phyloP scores from a whole-genome alignment of 23 tunicate genomes.

The Pegea sp. region DNA sequence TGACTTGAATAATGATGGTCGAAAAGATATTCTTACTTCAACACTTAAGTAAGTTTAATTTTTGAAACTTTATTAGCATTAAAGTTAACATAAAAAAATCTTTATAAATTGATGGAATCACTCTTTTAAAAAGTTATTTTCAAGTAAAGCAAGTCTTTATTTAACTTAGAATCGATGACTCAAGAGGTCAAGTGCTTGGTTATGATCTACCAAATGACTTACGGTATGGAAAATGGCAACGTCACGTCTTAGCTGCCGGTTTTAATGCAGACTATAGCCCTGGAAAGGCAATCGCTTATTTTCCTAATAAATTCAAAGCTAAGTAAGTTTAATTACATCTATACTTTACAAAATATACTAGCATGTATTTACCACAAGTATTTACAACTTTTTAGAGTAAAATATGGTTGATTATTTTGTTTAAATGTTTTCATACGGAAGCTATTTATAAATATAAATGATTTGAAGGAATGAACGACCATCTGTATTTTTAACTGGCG shows the following conservation, averaged over 20 bases:
- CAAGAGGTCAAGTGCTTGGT: slow-evolving; percentile 83
- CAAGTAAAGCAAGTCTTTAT: not conserved
- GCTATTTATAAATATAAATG: not conserved
- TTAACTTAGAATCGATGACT: slow-evolving; percentile 27
- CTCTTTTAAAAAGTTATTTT: not conserved
- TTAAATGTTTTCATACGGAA: not conserved
- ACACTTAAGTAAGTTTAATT: slow-evolving; percentile 48
- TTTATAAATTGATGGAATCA: not conserved
- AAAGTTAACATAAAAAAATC: not conserved
- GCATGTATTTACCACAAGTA: too few species aligned
- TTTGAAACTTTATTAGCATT: not conserved
- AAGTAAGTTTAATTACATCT: slow-evolving; percentile 26
- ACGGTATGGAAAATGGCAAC: slow-evolving; percentile 45
- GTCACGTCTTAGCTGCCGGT: slow-evolving; percentile 79
- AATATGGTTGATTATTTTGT: not conserved
- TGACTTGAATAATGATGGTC: slow-evolving; percentile 80
- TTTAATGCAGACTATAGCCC: slow-evolving; percentile 78
- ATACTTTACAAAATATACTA: too few species aligned
- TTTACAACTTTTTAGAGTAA: too few species aligned
- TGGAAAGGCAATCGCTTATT: slow-evolving; percentile 76
- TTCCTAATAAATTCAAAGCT: slow-evolving; percentile 62
- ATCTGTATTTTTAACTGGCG: slow-evolving; percentile 74
- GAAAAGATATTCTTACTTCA: slow-evolving; percentile 70
- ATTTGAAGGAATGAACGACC: slow-evolving; percentile 61
- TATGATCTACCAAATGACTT: slow-evolving; percentile 80